Percentiles rank a stretch among this genome's conserved stretches.
Conservation (phyloP, 2,113 vertebrate genomes). For the Nothoprocta perdicaria region DNA sequence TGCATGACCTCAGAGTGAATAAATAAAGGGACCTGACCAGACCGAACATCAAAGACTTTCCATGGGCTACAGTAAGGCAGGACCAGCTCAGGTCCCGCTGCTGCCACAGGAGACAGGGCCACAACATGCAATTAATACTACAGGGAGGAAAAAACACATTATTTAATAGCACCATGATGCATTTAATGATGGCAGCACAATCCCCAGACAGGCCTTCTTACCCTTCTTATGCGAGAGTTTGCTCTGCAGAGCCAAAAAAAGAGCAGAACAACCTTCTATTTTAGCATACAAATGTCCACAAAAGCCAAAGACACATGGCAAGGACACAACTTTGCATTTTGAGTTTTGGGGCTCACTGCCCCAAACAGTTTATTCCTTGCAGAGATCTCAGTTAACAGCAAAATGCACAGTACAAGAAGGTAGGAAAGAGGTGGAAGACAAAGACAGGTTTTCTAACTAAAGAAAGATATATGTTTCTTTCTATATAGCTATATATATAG, state of each 20-base stretch:
- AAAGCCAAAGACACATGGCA: neutral
- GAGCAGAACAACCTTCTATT: neutral
- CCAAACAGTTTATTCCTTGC: neutral
- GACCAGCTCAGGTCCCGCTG: neutral
- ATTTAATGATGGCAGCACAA: neutral
- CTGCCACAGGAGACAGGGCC: rapidly evolving
- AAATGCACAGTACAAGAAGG: rapidly evolving
- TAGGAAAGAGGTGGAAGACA: neutral
- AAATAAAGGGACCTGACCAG: neutral
- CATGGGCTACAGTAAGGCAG: neutral
- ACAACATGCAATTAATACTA: rapidly evolving
- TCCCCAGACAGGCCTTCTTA: neutral
- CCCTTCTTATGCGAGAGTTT: neutral
- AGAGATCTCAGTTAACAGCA: neutral
- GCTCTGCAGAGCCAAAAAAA: neutral
- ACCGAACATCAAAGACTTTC: neutral
- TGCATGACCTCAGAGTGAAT: rapidly evolving
- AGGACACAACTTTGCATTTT: neutral
- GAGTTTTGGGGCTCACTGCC: neutral
- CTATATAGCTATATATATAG: too few species aligned
- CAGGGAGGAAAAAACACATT: neutral
- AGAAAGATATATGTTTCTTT: neutral
- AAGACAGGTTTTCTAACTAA: too few species aligned
- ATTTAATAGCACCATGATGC: neutral
- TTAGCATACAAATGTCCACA: neutral